A percentile compares a stretch with the other conserved stretches of the same genome.
Evolutionary conservation across 1,140 invertebrate species (phyloP).

Genomic region (Spodoptera litura): DNA sequence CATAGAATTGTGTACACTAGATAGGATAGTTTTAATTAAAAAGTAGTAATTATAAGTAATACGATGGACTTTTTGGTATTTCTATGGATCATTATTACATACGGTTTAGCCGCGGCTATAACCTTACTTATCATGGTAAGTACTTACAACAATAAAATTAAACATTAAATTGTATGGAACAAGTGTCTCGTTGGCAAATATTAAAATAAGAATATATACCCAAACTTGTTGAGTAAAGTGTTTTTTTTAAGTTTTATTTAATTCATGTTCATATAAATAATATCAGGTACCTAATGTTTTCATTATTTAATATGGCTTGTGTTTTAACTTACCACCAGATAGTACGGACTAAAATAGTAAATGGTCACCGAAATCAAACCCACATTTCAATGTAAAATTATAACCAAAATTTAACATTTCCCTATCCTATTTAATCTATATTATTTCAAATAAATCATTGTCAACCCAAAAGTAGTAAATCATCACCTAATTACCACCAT

Average conservation of each 20-base stretch:
- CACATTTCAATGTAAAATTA: no score
- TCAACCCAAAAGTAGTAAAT: no score
- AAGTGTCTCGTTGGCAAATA: constrained; percentile 11
- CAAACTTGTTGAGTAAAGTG: not conserved
- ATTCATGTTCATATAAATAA: no score
- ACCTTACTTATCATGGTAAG: constrained; percentile 39
- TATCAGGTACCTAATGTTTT: no score
- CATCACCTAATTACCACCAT: no score
- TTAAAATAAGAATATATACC: not conserved
- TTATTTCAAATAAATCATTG: no score
- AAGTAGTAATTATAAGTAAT: not conserved
- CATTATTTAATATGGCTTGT: not conserved
- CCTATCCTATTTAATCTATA: no score
- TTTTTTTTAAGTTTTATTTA: no score
- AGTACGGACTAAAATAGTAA: no score
- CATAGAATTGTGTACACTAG: not conserved
- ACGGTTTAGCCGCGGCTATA: constrained; percentile 43
- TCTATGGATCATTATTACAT: constrained; percentile 35
- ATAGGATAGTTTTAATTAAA: not conserved
- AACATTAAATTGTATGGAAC: not conserved
- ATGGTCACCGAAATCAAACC: no score
- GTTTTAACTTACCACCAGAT: no score
- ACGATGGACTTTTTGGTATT: constrained; percentile 40
- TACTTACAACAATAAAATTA: constrained; percentile 4
- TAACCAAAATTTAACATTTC: no score